A percentile compares a stretch with the other conserved stretches of the same genome.
Evolutionary conservation across 35 echinoderm and acorn worm genomes (phyloP).

Genomic region (Holothuria glaberrima): DNA sequence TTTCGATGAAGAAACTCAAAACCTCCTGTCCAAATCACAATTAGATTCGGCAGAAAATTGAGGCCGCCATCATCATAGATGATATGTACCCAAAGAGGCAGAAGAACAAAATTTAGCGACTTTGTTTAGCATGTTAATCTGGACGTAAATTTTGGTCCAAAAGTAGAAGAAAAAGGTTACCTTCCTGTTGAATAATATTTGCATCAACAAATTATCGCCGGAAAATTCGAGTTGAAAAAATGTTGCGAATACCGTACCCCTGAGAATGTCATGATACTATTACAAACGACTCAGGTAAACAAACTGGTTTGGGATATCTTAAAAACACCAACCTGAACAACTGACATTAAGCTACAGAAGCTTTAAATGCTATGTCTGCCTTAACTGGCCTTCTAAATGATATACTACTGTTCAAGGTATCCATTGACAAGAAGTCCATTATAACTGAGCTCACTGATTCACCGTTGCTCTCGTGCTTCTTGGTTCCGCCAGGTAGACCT

Average conservation of each 20-base stretch:
- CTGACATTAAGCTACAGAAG: background rate
- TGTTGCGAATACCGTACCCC: slow-evolving; percentile 2
- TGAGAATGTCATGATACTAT: slow-evolving; percentile 19
- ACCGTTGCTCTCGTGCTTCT: slow-evolving; percentile 16
- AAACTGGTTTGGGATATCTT: background rate
- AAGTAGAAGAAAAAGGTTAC: background rate
- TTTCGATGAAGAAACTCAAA: slow-evolving; percentile 10
- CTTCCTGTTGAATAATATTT: slow-evolving; percentile 1
- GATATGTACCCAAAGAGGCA: background rate
- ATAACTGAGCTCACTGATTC: slow-evolving; percentile 15
- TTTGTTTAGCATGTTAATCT: background rate
- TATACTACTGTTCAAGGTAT: background rate
- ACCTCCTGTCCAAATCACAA: background rate
- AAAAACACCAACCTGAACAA: background rate
- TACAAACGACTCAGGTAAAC: slow-evolving; percentile 22
- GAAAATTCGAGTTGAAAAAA: slow-evolving; percentile 9
- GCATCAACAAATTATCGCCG: slow-evolving; percentile 8
- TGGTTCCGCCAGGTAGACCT: slow-evolving; percentile 13
- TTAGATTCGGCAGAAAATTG: slow-evolving; percentile 4
- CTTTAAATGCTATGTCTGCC: background rate
- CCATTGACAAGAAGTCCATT: background rate
- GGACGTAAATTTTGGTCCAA: slow-evolving; percentile 3
- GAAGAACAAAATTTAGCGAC: background rate
- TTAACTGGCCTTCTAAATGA: slow-evolving; percentile 26
- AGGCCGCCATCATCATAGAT: background rate